Percentiles rank a stretch among this genome's conserved stretches.
Evolutionary conservation across 2,113 vertebrate genomes (phyloP).

Genomic region (Prunella himalayana): DNA sequence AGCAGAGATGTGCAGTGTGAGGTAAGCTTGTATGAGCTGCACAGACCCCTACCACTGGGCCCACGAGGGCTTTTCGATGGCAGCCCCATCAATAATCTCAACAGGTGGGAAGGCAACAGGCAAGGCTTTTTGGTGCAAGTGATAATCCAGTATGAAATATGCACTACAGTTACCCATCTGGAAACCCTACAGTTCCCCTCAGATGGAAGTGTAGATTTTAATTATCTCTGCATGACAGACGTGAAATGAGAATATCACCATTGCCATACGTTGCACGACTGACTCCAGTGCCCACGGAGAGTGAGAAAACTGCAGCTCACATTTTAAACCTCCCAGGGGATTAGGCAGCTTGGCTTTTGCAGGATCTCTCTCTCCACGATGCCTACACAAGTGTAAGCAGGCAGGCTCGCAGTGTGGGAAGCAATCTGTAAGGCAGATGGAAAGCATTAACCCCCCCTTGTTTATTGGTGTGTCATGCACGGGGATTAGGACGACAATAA

Average conservation of each 20-base stretch:
- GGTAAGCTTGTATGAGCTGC: not conserved
- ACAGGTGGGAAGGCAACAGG: conserved; percentile 33
- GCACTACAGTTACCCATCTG: not conserved
- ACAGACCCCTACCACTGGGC: not conserved
- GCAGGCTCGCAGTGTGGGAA: conserved; percentile 46
- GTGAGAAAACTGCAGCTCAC: conserved; percentile 22
- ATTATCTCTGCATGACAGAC: conserved; percentile 21
- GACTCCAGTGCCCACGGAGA: not conserved
- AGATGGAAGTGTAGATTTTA: conserved; percentile 14
- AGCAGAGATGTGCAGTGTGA: not conserved
- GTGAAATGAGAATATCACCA: not conserved
- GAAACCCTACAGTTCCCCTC: not conserved
- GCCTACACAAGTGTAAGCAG: not conserved
- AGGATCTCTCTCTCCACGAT: not conserved
- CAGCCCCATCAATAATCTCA: not conserved
- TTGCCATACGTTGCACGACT: not conserved
- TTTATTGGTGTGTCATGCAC: conserved; percentile 36
- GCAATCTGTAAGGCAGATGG: conserved; percentile 39
- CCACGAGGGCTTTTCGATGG: not conserved
- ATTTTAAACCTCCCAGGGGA: conserved; percentile 1
- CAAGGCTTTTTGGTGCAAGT: not conserved
- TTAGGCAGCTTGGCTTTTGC: not conserved
- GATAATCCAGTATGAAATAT: not conserved
- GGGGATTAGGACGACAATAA: conserved; percentile 32
- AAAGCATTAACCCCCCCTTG: not conserved